Conservation (phyloP, 2,113 vertebrate genomes). For the Dasypus novemcinctus region DNA sequence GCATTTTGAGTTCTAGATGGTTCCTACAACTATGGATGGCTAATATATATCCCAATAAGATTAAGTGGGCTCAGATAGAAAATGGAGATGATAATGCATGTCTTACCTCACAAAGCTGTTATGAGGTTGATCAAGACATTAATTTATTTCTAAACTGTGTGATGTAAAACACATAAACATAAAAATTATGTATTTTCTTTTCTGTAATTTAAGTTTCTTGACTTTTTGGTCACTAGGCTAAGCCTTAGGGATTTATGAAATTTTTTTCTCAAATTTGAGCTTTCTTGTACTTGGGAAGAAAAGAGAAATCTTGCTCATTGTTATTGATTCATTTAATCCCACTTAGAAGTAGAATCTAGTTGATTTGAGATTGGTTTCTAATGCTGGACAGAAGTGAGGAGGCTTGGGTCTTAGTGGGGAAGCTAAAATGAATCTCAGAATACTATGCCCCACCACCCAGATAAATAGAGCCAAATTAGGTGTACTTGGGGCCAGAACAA, state of each 20-base stretch:
- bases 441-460: background rate
- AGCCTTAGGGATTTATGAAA: background rate
- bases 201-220: background rate
- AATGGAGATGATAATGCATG: background rate
- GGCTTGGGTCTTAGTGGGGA: background rate
- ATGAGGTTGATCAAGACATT: background rate
- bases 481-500: background rate
- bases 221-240: background rate
- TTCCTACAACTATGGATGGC: background rate
- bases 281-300: background rate
- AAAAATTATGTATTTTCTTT: background rate
- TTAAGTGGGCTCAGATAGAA: background rate
- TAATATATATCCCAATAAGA: background rate
- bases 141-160: background rate
- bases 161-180: background rate
- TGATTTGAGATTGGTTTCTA: conserved; percentile 5
- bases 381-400: background rate
- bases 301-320: background rate
- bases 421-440: conserved; percentile 6
- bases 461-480: conserved; percentile 9
- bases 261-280: background rate
- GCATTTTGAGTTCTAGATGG: background rate
- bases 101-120: background rate
- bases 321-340: background rate
- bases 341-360: background rate